phyloP scores from a whole-genome alignment of 92 coral and sea anemone genomes.

The Paramuricea clavata region DNA sequence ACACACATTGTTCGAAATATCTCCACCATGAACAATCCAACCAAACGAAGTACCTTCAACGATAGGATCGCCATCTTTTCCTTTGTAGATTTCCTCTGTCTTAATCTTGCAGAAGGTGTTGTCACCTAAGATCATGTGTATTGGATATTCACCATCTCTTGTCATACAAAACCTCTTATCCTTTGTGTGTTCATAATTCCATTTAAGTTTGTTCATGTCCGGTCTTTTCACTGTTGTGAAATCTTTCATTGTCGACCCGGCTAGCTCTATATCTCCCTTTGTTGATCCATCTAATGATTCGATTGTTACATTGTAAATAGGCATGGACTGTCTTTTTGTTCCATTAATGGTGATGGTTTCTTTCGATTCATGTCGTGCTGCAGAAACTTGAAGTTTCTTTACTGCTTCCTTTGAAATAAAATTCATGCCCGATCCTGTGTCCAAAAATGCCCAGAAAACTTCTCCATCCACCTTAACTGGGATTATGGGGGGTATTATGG shows the following conservation, averaged over 20 bases:
- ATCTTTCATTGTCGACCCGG: slow-evolving; percentile 39
- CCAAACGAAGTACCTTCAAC: slow-evolving; percentile 66
- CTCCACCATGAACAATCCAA: slow-evolving; percentile 68
- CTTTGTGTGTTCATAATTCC: slow-evolving; percentile 53
- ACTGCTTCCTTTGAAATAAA: slow-evolving; percentile 52
- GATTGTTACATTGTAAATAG: slow-evolving; percentile 33
- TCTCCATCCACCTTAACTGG: neutral
- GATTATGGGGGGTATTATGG: slow-evolving; percentile 7
- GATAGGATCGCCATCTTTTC: slow-evolving; percentile 58
- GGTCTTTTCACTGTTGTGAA: slow-evolving; percentile 62
- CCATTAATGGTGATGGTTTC: slow-evolving; percentile 54
- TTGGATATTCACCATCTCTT: slow-evolving; percentile 38
- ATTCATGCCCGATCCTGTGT: slow-evolving; percentile 42
- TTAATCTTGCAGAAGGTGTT: slow-evolving; percentile 46
- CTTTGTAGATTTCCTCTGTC: slow-evolving; percentile 56
- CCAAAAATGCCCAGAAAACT: slow-evolving; percentile 33
- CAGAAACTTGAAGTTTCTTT: slow-evolving; percentile 34
- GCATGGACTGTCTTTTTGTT: slow-evolving; percentile 58
- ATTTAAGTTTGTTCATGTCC: slow-evolving; percentile 55
- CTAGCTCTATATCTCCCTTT: slow-evolving; percentile 28
- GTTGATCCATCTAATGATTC: slow-evolving; percentile 46
- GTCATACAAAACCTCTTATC: slow-evolving; percentile 63
- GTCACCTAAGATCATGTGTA: slow-evolving; percentile 52
- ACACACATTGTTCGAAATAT: slow-evolving; percentile 12
- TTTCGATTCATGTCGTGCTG: slow-evolving; percentile 40